phyloP scores from a whole-genome alignment of 2,797 vertebrate species.

The Orientallactaga sibirica region DNA sequence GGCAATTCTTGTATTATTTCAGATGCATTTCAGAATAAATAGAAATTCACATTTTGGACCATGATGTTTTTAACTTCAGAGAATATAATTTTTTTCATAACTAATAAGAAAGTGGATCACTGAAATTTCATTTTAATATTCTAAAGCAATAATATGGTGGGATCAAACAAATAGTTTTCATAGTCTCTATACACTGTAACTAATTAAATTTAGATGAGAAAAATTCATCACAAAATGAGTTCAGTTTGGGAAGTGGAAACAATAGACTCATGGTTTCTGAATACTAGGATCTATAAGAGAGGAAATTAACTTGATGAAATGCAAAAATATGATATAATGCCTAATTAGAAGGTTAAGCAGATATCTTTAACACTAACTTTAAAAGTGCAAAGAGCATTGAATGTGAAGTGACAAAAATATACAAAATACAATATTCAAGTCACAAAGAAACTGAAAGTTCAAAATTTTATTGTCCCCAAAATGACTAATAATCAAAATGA shows the following conservation, averaged over 20 bases:
- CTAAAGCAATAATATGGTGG: too few species aligned
- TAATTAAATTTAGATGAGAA: neutral
- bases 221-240: neutral
- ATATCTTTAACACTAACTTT: neutral
- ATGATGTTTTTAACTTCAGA: too few species aligned
- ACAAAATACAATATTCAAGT: neutral
- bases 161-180: too few species aligned
- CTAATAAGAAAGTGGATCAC: too few species aligned
- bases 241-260: neutral
- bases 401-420: neutral
- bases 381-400: neutral
- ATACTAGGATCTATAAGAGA: neutral
- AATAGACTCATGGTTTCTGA: neutral
- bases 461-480: neutral
- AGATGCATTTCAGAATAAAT: too few species aligned
- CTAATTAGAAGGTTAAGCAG: neutral
- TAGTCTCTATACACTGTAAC: neutral
- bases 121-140: too few species aligned
- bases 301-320: neutral
- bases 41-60: too few species aligned
- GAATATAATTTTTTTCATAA: too few species aligned
- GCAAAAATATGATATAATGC: neutral
- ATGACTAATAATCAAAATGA: neutral
- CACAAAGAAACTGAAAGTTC: neutral
- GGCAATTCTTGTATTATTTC: too few species aligned